phyloP scores from a whole-genome alignment of 2,113 vertebrate species.

The Kryptolebias marmoratus region DNA sequence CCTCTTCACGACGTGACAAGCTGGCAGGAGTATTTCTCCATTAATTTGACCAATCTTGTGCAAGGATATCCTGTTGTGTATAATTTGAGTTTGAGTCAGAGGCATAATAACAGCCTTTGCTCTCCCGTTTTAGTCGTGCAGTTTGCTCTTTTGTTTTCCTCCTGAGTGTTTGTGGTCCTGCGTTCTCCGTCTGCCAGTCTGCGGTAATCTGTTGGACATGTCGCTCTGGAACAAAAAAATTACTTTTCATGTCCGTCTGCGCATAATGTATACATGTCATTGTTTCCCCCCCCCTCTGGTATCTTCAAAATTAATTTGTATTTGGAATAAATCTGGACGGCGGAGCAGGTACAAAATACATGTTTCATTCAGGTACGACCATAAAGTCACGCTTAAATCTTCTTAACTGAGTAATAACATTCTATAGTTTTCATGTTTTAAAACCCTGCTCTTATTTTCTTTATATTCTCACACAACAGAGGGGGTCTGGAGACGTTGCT shows the following conservation, averaged over 20 bases:
- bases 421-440: background rate
- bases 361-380: background rate
- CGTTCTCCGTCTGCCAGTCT: constrained; percentile 19
- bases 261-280: constrained; percentile 10
- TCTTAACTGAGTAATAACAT: background rate
- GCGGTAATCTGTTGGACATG: constrained; percentile 60
- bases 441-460: background rate
- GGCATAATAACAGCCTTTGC: constrained; percentile 43
- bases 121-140: constrained; percentile 11
- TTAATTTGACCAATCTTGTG: background rate
- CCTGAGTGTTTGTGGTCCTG: constrained; percentile 32
- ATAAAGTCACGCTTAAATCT: background rate
- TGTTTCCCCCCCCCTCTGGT: background rate
- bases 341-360: background rate
- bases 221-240: constrained; percentile 54
- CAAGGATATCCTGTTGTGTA: constrained; percentile 20
- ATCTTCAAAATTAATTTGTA: constrained; percentile 29
- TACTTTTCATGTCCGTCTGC: constrained; percentile 31
- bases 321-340: constrained; percentile 4
- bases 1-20: background rate
- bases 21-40: background rate
- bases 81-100: constrained; percentile 48
- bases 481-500: background rate
- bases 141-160: constrained; percentile 23
- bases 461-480: background rate